Evolutionary conservation across 2,888 invertebrate genomes (phyloP).

Genomic region (Epistrophella euchroma): DNA sequence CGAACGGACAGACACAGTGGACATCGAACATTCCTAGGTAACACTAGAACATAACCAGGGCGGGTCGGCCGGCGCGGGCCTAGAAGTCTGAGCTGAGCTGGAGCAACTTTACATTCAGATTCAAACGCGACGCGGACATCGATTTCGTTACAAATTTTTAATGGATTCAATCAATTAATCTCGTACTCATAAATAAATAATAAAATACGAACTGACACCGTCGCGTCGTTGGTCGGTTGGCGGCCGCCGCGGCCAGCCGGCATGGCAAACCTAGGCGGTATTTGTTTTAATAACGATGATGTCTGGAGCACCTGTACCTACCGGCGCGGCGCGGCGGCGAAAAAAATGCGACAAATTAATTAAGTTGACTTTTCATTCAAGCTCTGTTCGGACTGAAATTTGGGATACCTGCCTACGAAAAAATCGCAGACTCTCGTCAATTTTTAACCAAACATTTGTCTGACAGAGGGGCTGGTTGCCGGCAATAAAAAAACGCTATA

Average conservation of each 20-base stretch:
- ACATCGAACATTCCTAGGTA: conserved; percentile 49
- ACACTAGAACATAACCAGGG: conserved; percentile 38
- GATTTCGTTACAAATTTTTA: conserved; percentile 74
- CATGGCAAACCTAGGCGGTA: conserved; percentile 50
- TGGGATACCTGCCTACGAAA: not conserved
- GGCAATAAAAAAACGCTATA: conserved; percentile 7
- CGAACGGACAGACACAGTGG: not conserved
- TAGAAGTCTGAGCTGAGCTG: conserved; percentile 6
- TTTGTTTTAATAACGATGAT: conserved; percentile 39
- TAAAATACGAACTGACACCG: conserved; percentile 46
- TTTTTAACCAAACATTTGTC: conserved; percentile 36
- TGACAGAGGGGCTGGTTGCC: not conserved
- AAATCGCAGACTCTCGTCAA: conserved; percentile 22
- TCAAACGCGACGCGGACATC: conserved; percentile 66
- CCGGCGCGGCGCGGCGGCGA: not conserved
- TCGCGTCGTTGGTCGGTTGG: too few species aligned
- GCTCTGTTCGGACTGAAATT: conserved; percentile 8
- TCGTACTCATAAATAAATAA: conserved; percentile 74
- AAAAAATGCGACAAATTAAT: conserved; percentile 63
- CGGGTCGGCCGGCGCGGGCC: conserved; percentile 11
- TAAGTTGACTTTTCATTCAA: conserved; percentile 63
- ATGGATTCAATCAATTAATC: conserved; percentile 76
- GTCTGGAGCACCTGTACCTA: conserved; percentile 57
- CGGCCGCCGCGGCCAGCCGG: conserved; percentile 11
- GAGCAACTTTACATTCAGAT: conserved; percentile 52